Evolutionary conservation across 2,888 invertebrate genomes (phyloP), one percentile per base, ranked within the genome.

Genomic region (Glyphotaelius pellucidus): DNA sequence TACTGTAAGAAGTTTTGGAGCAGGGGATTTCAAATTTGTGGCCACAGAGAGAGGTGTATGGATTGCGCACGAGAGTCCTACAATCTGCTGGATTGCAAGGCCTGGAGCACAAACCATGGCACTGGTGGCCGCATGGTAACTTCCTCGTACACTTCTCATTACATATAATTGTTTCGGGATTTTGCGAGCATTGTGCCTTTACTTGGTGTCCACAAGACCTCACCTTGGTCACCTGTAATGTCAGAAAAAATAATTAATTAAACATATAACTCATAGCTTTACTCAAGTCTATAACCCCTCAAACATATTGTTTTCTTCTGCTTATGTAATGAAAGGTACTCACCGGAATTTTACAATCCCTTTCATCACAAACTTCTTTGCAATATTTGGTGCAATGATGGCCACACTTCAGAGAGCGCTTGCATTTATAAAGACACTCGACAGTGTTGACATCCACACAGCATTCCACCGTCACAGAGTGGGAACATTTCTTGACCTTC

Each of bases 371-470:
- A 15, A 93, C 80, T 92, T 96, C 95, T 79, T 38, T 94, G 94
- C 97, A 97, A 92, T 94, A 94, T 85, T 95, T 95, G 94, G 94
- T 95, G 94, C 97, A 97, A 92, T 94, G 94, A 94, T 97, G 97
- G 9, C 95, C 95, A 93, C 97, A 97, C 0, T 94, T 92, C 94
- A 97, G 93, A 0, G 89, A 93, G 80, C 95, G 95, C 3, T 94
- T 94, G 94, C 97, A 97, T 1, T 95, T 95, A 93, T 95, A 95
- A 1, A 91, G 92, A 93, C 97, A 97, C 0, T 93, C 93, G 0
- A 94, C 94, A 0, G 94, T 94, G 84, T 96, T 95, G 0, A 96
- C 95, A 91, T 96, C 94, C 14, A 92, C 91, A 80, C 94, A 94
- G 94, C 97, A 97, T 1, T 94, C 92, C 3, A 96, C 94, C 0